Conservation (phyloP, 2,113 vertebrate species). For the Tragelaphus imberbis region DNA sequence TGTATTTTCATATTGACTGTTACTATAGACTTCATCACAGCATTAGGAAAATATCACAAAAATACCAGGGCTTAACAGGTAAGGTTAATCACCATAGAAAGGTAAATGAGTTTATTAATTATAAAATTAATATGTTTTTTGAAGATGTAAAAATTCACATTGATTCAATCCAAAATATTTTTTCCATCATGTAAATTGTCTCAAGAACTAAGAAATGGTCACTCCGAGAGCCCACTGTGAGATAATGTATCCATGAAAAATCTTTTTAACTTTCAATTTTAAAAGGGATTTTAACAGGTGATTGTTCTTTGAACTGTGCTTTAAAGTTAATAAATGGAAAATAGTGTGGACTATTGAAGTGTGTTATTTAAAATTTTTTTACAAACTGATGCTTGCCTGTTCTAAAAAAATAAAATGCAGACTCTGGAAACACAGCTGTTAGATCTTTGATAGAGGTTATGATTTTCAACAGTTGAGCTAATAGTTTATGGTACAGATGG, state of each 20-base stretch:
- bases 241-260: background rate
- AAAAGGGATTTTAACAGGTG: constrained; percentile 14
- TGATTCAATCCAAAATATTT: background rate
- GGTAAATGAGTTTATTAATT: constrained; percentile 20
- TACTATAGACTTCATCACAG: constrained; percentile 14
- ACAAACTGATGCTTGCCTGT: background rate
- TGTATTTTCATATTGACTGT: constrained; percentile 39
- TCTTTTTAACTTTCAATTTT: constrained; percentile 57
- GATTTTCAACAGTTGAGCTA: constrained; percentile 78
- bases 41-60: constrained; percentile 54
- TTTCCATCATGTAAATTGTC: constrained; percentile 7
- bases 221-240: background rate
- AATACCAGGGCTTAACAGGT: constrained; percentile 11
- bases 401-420: constrained; percentile 51
- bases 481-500: constrained; percentile 78
- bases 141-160: background rate
- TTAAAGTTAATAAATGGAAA: constrained; percentile 37
- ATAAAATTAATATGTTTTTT: constrained; percentile 40
- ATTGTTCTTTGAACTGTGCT: constrained; percentile 27
- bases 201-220: constrained; percentile 20
- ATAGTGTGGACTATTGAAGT: constrained; percentile 11
- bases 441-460: constrained; percentile 75
- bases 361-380: constrained; percentile 6
- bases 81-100: constrained; percentile 19
- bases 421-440: constrained; percentile 63